phyloP scores from a whole-genome alignment of 2,888 invertebrate genomes.

The Junonia oenone region DNA sequence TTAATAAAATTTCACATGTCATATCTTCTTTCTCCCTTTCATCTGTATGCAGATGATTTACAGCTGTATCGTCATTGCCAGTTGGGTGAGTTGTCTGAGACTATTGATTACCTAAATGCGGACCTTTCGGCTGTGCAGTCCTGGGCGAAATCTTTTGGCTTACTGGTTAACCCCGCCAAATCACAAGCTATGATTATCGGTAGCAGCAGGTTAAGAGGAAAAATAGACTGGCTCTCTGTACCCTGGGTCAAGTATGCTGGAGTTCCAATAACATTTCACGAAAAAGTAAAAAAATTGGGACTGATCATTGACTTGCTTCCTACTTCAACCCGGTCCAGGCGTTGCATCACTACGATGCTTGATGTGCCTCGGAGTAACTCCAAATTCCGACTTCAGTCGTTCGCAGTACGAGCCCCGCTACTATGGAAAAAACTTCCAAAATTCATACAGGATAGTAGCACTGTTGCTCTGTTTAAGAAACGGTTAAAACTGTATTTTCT shows the following conservation, averaged over 20 bases:
- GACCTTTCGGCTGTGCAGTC: not conserved
- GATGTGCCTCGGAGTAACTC: not conserved
- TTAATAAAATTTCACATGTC: not conserved
- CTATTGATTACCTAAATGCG: not conserved
- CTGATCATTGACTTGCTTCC: too few relatives aligned
- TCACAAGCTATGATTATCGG: not conserved
- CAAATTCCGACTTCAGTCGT: not conserved
- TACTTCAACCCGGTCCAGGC: too few relatives aligned
- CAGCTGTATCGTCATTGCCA: not conserved
- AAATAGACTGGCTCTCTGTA: not conserved
- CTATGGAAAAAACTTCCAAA: not conserved
- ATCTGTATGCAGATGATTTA: constrained; percentile 3
- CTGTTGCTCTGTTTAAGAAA: not conserved
- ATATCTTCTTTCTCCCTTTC: constrained; percentile 7
- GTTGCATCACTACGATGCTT: not conserved
- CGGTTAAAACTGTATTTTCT: not conserved
- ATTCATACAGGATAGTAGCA: not conserved
- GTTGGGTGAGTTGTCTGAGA: not conserved
- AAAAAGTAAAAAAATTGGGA: too few relatives aligned
- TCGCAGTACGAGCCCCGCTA: not conserved
- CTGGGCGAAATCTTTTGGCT: not conserved
- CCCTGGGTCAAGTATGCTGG: not conserved
- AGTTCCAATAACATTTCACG: too few relatives aligned
- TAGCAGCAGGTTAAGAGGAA: not conserved
- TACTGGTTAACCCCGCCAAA: not conserved